A percentile compares a stretch with the other conserved stretches of the same genome.
Conservation (phyloP, 2,888 invertebrate genomes). For the Siphlonurus alternatus region DNA sequence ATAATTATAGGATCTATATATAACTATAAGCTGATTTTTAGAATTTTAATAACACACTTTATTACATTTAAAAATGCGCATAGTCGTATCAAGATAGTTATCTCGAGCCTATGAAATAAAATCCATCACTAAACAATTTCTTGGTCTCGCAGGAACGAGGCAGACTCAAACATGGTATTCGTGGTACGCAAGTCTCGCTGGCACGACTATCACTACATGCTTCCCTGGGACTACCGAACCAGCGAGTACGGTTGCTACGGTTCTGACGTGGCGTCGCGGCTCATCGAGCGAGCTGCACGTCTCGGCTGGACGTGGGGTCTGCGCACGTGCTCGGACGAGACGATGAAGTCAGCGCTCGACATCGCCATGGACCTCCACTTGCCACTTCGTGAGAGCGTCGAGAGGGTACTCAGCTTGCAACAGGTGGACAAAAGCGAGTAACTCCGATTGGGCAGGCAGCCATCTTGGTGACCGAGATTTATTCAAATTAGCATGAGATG, state of each 20-base stretch:
- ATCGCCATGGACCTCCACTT: not conserved
- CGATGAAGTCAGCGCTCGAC: not conserved
- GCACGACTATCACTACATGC: constrained; percentile 63
- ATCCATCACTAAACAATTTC: no score
- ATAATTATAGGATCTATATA: no score
- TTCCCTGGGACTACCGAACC: constrained; percentile 66
- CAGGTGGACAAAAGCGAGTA: no score
- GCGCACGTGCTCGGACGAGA: constrained; percentile 29
- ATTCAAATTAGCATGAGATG: no score
- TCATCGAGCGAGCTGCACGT: constrained; percentile 52
- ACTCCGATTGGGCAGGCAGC: no score
- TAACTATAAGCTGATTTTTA: no score
- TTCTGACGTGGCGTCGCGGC: constrained; percentile 42
- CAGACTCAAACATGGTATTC: constrained; percentile 59
- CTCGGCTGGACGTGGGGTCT: constrained; percentile 46
- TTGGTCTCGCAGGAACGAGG: constrained; percentile 29
- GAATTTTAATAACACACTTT: no score
- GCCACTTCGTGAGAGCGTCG: not conserved
- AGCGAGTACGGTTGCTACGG: constrained; percentile 64
- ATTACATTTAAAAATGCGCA: no score
- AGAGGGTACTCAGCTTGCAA: no score
- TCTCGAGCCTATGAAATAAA: no score
- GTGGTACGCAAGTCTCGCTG: constrained; percentile 57
- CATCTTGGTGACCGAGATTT: no score
- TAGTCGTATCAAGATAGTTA: no score